Conservation (phyloP, 1,140 invertebrate species). For the Cepaea nemoralis region DNA sequence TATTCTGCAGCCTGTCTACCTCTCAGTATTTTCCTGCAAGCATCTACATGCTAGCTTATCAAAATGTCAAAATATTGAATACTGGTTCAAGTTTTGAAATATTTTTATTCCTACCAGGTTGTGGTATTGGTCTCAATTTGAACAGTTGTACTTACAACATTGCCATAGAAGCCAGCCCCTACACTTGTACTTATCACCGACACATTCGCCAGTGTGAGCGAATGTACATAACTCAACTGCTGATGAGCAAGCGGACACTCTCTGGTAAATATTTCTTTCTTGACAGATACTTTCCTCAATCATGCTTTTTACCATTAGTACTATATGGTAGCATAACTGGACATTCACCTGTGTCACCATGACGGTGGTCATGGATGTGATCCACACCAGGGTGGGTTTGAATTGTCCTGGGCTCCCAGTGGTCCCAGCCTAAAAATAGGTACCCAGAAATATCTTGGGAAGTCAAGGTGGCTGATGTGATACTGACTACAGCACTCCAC, state of each 20-base stretch:
- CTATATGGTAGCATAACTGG: too few species aligned
- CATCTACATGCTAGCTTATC: neutral
- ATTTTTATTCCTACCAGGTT: slow-evolving; percentile 7
- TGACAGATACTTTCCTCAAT: too few species aligned
- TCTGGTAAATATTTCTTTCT: neutral
- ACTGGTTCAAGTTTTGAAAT: too few species aligned
- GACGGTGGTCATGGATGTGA: too few species aligned
- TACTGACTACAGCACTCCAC: too few species aligned
- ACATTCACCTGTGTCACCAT: too few species aligned
- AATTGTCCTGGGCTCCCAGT: too few species aligned
- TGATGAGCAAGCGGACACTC: neutral
- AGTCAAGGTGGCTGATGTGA: too few species aligned
- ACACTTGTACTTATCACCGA: slow-evolving; percentile 59
- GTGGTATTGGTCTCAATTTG: slow-evolving; percentile 35
- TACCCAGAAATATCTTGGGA: too few species aligned
- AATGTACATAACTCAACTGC: slow-evolving; percentile 41
- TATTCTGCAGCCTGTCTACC: neutral
- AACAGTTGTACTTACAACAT: slow-evolving; percentile 66
- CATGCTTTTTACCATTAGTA: too few species aligned
- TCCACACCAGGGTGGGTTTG: too few species aligned
- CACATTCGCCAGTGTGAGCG: slow-evolving; percentile 54
- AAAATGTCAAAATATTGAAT: neutral
- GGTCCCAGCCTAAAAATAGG: too few species aligned
- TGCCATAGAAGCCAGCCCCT: slow-evolving; percentile 56
- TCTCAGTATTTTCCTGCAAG: neutral